Percentiles rank a stretch among this genome's conserved stretches.
phyloP scores from a whole-genome alignment of 2,113 vertebrate species.

The Hydrolagus affinis region DNA sequence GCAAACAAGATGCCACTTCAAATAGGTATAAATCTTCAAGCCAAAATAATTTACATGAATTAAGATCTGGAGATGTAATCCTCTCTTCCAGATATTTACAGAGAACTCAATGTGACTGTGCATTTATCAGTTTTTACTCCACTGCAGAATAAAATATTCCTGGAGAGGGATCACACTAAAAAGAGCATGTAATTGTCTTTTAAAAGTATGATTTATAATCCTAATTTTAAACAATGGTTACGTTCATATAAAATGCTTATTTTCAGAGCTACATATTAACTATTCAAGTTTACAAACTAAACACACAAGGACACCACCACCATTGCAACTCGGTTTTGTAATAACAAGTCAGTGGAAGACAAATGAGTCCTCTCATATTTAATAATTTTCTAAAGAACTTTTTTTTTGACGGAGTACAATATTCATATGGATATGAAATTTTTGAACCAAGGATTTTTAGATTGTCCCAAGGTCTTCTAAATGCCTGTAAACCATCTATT shows the following conservation, averaged over 20 bases:
- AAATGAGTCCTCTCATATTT: background rate
- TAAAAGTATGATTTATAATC: background rate
- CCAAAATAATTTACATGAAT: too few species aligned
- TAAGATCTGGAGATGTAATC: background rate
- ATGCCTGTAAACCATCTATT: background rate
- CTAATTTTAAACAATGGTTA: background rate
- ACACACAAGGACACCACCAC: background rate
- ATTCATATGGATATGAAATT: background rate
- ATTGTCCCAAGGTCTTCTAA: background rate
- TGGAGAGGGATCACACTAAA: background rate
- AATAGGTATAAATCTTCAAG: background rate
- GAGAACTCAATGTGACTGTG: background rate
- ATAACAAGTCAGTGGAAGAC: background rate
- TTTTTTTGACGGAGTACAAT: background rate
- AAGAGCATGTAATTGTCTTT: background rate
- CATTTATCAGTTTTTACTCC: background rate
- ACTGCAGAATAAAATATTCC: background rate
- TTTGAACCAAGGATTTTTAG: background rate
- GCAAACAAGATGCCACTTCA: background rate
- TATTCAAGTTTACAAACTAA: background rate
- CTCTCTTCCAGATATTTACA: background rate
- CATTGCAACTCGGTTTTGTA: background rate
- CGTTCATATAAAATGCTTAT: background rate
- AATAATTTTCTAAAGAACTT: background rate
- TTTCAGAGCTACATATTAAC: background rate